phyloP scores from a whole-genome alignment of 2,113 vertebrate species.

The Echinops telfairi region DNA sequence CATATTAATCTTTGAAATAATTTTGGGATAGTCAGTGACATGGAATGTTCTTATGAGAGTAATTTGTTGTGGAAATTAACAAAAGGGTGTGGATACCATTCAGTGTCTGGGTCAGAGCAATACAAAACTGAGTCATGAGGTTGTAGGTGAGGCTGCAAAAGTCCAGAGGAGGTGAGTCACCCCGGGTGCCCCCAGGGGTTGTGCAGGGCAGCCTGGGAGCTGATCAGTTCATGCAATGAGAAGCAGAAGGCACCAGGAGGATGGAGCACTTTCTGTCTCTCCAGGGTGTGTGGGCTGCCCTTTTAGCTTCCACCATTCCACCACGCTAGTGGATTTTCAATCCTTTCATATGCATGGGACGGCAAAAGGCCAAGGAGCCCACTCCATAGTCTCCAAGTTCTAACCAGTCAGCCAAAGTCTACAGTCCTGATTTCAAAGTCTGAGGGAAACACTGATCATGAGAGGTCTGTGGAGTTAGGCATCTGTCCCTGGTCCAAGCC shows the following conservation, averaged over 20 bases:
- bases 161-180: neutral
- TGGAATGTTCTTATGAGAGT: neutral
- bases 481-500: neutral
- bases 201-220: no score
- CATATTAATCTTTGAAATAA: neutral
- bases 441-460: neutral
- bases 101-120: neutral
- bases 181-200: no score
- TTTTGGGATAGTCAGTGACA: neutral
- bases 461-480: neutral
- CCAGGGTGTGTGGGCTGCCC: neutral
- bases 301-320: neutral
- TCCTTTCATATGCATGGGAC: neutral
- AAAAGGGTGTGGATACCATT: neutral
- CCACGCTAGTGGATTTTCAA: neutral
- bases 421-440: neutral
- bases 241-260: neutral
- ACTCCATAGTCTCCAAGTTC: neutral
- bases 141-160: neutral
- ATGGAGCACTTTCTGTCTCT: neutral
- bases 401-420: neutral
- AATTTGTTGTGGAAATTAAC: neutral
- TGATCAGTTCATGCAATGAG: fast-evolving
- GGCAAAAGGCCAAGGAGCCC: neutral
- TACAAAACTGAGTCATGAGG: neutral